A percentile compares a stretch with the other conserved stretches of the same genome.
phyloP scores from a whole-genome alignment of 2,888 invertebrate species.

The Phortica magna region DNA sequence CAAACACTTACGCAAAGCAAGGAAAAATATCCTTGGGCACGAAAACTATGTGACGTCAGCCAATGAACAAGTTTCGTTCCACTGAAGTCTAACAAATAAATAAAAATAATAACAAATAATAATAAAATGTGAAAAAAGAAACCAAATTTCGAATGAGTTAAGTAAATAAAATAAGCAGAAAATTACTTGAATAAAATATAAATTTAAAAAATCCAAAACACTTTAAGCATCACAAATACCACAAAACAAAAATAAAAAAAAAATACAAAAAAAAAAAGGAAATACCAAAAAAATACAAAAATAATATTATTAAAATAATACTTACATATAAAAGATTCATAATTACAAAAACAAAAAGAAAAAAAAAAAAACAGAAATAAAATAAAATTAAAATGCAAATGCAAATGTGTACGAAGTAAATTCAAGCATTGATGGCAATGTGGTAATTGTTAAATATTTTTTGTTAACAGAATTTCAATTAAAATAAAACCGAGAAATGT shows the following conservation, averaged over 20 bases:
- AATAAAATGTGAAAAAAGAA: slow-evolving; percentile 13
- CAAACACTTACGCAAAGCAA: neutral
- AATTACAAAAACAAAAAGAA: neutral
- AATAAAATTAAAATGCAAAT: neutral
- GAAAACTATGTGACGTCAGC: too few species aligned
- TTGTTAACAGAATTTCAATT: slow-evolving; percentile 62
- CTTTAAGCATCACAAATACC: neutral
- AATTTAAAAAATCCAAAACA: neutral
- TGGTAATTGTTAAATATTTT: slow-evolving; percentile 43
- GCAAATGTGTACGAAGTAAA: neutral
- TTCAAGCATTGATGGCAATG: slow-evolving; percentile 7
- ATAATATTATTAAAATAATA: neutral
- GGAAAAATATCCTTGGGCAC: neutral
- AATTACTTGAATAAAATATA: neutral
- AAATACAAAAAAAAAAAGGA: neutral
- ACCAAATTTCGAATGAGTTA: neutral
- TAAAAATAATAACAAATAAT: neutral
- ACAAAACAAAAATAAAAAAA: neutral
- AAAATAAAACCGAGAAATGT: slow-evolving; percentile 21
- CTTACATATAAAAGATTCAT: too few species aligned
- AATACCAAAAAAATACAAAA: too few species aligned
- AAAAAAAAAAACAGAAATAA: slow-evolving; percentile 12
- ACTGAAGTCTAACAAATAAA: too few species aligned
- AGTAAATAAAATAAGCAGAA: neutral
- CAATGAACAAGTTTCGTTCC: too few species aligned